Conservation (phyloP, 2,888 invertebrate genomes). For the Embidobia sp. region DNA sequence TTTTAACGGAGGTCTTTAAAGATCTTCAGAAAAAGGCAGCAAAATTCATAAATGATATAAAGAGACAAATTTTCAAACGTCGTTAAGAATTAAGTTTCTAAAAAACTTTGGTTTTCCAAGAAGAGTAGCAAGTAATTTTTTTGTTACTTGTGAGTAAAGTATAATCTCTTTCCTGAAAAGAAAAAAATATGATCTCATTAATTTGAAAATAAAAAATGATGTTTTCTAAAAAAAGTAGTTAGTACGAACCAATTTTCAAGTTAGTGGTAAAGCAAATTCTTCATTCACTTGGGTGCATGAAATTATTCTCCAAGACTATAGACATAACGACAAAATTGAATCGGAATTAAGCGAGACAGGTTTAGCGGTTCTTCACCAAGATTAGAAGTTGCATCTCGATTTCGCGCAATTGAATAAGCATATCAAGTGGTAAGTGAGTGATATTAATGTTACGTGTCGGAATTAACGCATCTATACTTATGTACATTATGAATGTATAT, state of each 20-base stretch:
- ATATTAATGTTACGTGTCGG: conserved; percentile 57
- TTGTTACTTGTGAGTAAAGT: too few relatives aligned
- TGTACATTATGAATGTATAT: conserved; percentile 58
- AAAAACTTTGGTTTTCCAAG: too few relatives aligned
- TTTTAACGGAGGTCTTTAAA: too few relatives aligned
- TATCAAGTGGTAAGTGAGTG: conserved; percentile 65
- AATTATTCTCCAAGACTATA: neutral
- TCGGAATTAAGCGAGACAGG: conserved; percentile 7
- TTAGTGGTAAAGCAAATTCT: conserved; percentile 3
- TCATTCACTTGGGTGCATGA: conserved; percentile 1
- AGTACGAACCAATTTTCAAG: too few relatives aligned
- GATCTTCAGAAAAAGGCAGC: too few relatives aligned
- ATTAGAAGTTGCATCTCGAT: conserved; percentile 46
- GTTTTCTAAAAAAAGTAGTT: neutral
- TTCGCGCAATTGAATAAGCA: conserved; percentile 63
- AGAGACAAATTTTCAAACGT: too few relatives aligned
- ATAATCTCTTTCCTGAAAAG: too few relatives aligned
- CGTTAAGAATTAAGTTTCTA: too few relatives aligned
- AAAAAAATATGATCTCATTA: too few relatives aligned
- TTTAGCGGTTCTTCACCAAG: conserved; percentile 26
- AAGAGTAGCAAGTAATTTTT: too few relatives aligned
- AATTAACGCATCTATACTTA: conserved; percentile 49
- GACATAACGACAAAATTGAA: neutral
- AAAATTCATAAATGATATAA: too few relatives aligned
- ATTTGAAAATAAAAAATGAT: too few relatives aligned